Percentiles rank a stretch among this genome's conserved stretches.
phyloP scores from a whole-genome alignment of 2,888 invertebrate genomes.

The Adela reaumurella region DNA sequence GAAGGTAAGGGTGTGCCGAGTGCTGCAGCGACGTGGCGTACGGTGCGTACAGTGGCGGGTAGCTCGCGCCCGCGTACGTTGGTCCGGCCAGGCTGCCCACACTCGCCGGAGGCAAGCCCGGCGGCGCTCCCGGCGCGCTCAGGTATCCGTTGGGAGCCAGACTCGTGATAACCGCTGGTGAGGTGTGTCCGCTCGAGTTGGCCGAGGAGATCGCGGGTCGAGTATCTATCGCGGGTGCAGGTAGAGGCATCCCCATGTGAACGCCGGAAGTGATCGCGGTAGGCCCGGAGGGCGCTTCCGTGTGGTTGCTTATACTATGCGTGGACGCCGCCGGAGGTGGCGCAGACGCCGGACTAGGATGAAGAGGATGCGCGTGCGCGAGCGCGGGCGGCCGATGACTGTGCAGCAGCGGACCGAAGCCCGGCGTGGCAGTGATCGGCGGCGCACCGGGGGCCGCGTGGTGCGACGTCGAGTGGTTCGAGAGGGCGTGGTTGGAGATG shows the following conservation, averaged over 20 bases:
- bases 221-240: constrained; percentile 41
- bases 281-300: constrained; percentile 22
- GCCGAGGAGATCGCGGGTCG: constrained; percentile 42
- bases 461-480: constrained; percentile 28
- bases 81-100: constrained; percentile 40
- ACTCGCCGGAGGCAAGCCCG: too few relatives aligned
- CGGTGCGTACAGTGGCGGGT: constrained; percentile 73
- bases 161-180: constrained; percentile 65
- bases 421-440: constrained; percentile 16
- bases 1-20: constrained; percentile 63
- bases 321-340: constrained; percentile 20
- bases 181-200: constrained; percentile 61
- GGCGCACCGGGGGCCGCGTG: constrained; percentile 19
- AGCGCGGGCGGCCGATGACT: neutral
- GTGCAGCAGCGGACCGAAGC: constrained; percentile 15
- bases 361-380: neutral
- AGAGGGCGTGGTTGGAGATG: constrained; percentile 27
- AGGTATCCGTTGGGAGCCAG: constrained; percentile 59
- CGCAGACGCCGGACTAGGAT: neutral
- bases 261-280: constrained; percentile 45
- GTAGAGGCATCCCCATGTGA: constrained; percentile 24
- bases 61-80: constrained; percentile 60
- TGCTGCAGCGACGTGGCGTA: constrained; percentile 70
- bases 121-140: neutral
- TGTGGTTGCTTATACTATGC: constrained; percentile 20